phyloP scores from a whole-genome alignment of 2,888 invertebrate genomes.

The Cheilosia grossa region DNA sequence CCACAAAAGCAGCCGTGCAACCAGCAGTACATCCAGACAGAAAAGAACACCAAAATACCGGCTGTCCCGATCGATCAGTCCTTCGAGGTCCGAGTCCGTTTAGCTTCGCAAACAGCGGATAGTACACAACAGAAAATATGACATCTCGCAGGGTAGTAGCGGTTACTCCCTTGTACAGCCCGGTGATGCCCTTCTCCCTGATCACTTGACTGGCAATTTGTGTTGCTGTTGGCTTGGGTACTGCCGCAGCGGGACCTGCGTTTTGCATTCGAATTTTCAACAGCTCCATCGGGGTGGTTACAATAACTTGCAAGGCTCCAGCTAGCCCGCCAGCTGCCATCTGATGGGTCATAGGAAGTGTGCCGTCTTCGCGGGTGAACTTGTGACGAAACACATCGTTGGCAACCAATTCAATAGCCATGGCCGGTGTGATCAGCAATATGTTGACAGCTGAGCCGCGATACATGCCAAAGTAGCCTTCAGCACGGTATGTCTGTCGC shows the following conservation, averaged over 20 bases:
- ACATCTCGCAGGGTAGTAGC: slow-evolving; percentile 97
- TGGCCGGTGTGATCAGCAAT: slow-evolving; percentile 98
- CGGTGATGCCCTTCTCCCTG: slow-evolving; percentile 93
- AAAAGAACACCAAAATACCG: slow-evolving; percentile 97
- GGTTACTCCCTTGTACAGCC: slow-evolving; percentile 96
- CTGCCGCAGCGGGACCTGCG: slow-evolving; percentile 91
- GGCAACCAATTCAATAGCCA: slow-evolving; percentile 98
- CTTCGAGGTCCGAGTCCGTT: slow-evolving; percentile 93
- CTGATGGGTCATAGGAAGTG: slow-evolving; percentile 91
- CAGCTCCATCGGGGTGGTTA: slow-evolving; percentile 99
- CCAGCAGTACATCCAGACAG: slow-evolving; percentile 96
- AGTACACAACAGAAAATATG: slow-evolving; percentile 97
- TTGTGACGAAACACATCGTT: slow-evolving; percentile 98
- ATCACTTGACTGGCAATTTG: slow-evolving; percentile 90
- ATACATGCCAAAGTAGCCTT: slow-evolving; percentile 99
- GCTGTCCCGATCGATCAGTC: slow-evolving; percentile 86
- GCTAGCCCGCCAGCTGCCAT: slow-evolving; percentile 97
- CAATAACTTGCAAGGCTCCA: slow-evolving; percentile 97
- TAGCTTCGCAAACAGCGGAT: slow-evolving; percentile 97
- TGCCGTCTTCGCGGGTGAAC: slow-evolving; percentile 89
- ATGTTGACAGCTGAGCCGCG: slow-evolving; percentile 98
- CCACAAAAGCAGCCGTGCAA: slow-evolving; percentile 92
- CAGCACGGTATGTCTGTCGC: slow-evolving; percentile 94
- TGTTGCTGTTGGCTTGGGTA: slow-evolving; percentile 90
- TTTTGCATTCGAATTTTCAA: slow-evolving; percentile 99